phyloP scores from a whole-genome alignment of 2,888 invertebrate species.

The Eupithecia pulchellata region DNA sequence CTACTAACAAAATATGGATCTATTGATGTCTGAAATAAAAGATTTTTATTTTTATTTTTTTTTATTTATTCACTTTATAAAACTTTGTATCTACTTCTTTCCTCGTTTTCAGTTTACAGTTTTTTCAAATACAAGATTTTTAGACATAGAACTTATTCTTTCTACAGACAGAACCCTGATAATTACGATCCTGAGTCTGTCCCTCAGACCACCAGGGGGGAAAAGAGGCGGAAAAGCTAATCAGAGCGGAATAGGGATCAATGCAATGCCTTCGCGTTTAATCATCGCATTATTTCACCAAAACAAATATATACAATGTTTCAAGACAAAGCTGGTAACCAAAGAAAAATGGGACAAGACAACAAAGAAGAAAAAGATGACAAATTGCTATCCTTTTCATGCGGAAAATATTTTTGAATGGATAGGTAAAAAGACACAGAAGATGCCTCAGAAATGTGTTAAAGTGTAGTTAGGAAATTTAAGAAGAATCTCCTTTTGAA shows the following conservation, averaged over 20 bases:
- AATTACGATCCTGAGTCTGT: constrained; percentile 9
- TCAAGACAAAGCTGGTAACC: not conserved
- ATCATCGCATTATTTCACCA: constrained; percentile 34
- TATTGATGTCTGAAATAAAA: too few relatives aligned
- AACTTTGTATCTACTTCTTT: too few relatives aligned
- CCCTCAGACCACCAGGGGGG: constrained; percentile 31
- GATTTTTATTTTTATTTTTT: too few relatives aligned
- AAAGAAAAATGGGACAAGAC: not conserved
- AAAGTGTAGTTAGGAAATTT: too few relatives aligned
- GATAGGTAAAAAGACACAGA: too few relatives aligned
- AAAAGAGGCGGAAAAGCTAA: constrained; percentile 42
- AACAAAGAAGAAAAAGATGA: not conserved
- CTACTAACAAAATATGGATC: too few relatives aligned
- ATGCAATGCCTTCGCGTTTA: constrained; percentile 39
- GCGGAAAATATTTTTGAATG: too few relatives aligned
- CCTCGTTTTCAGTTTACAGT: too few relatives aligned
- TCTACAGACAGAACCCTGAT: not conserved
- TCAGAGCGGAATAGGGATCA: constrained; percentile 39
- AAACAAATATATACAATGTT: constrained; percentile 25
- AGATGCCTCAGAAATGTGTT: too few relatives aligned
- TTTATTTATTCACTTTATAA: too few relatives aligned
- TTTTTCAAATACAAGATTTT: too few relatives aligned
- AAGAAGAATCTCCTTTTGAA: not conserved
- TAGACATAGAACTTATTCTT: too few relatives aligned
- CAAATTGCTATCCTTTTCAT: not conserved